Base-by-base conservation (phyloP, 2,888 invertebrate species). In the Euphydryas editha region DNA sequence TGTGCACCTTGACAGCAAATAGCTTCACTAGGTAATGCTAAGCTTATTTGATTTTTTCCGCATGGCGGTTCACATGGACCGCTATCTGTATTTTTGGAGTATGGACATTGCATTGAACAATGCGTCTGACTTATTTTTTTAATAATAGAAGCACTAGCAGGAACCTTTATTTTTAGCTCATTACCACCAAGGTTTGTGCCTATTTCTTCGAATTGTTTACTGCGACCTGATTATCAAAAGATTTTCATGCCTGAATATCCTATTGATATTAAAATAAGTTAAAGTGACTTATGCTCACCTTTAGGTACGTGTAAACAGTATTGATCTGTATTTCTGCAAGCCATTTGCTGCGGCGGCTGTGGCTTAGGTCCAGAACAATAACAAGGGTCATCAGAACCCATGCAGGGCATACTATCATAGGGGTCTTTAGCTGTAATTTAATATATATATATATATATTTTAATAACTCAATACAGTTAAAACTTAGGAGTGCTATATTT, bases 41-140 rank as follows among this genome's bases (percentile, higher is more conserved):
- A 80, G 71, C 84, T 88, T 72, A 92, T 87, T 77, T 91, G 87
- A 75, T 92, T 92, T 77, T 88, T 91, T 42, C 86, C 91, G 71
- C 92, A 92, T 49, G 92, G 92, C 15, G 84, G 76, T 56, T 76
- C 70, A 70, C 92, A 92, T 1, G 82, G 77, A 1, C 82, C 87
- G 2, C 75, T 77, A 7, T 79, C 78, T 56, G 72, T 72, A 21
- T 73, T 77, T 75, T 86, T 86, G 10, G 71, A 72, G 68, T 83
- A 92, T 5, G 92, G 90, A 69, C 81, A 77, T 77, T 88, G 90
- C 84, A 91, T 81, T 56, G 84, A 73, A 70, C 88, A 88, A 77
- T 90, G 89, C 24, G 90, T 90, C 76, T 91, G 90, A 74, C 92
- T 89, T 67, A 92, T 88, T 80, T 90, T 90, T 87, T 90, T 91